Percentiles rank a stretch among this genome's conserved stretches.
These are phyloP conservation scores for Drosophila ezoana DNA, from an alignment of 2,888 invertebrate species.

Conservation along the genomic window DNA sequence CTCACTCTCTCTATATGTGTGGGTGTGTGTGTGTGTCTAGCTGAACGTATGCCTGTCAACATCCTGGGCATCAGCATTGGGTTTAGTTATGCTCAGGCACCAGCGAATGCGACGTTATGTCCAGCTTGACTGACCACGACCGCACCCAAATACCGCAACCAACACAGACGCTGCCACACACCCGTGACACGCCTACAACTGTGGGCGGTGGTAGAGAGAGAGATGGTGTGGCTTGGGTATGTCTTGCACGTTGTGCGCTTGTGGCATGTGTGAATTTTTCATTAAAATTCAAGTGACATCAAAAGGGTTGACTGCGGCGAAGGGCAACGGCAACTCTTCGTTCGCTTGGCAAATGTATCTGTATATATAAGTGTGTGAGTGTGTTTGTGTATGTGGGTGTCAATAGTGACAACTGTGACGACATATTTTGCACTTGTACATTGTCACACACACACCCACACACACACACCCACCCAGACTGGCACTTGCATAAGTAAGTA, in stretches of 20 bases:
- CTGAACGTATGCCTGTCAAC: slow-evolving; percentile 69
- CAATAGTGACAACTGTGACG: slow-evolving; percentile 82
- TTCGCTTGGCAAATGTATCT: slow-evolving; percentile 25
- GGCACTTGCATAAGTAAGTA: slow-evolving; percentile 67
- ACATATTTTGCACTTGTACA: slow-evolving; percentile 78
- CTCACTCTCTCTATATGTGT: not conserved
- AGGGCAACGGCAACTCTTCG: slow-evolving; percentile 33
- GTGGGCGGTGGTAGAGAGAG: slow-evolving; percentile 2
- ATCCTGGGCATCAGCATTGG: slow-evolving; percentile 45
- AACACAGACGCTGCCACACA: slow-evolving; percentile 55
- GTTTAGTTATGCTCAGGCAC: slow-evolving; percentile 46
- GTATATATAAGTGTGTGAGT: slow-evolving; percentile 10
- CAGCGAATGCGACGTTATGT: slow-evolving; percentile 32
- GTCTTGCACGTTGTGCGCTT: slow-evolving; percentile 71
- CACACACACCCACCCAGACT: slow-evolving; percentile 9
- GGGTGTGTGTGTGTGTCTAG: slow-evolving; percentile 10
- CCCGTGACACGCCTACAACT: slow-evolving; percentile 51
- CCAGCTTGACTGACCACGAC: slow-evolving; percentile 72
- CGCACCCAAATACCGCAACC: slow-evolving; percentile 63
- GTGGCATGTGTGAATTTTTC: slow-evolving; percentile 81
- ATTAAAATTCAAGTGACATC: slow-evolving; percentile 83
- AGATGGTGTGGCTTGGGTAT: slow-evolving; percentile 8
- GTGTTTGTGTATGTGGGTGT: slow-evolving; percentile 54
- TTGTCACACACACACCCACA: slow-evolving; percentile 53
- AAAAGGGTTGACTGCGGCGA: slow-evolving; percentile 77